Base-by-base conservation (phyloP, 2,888 invertebrate genomes). In the Eupsilia transversa region DNA sequence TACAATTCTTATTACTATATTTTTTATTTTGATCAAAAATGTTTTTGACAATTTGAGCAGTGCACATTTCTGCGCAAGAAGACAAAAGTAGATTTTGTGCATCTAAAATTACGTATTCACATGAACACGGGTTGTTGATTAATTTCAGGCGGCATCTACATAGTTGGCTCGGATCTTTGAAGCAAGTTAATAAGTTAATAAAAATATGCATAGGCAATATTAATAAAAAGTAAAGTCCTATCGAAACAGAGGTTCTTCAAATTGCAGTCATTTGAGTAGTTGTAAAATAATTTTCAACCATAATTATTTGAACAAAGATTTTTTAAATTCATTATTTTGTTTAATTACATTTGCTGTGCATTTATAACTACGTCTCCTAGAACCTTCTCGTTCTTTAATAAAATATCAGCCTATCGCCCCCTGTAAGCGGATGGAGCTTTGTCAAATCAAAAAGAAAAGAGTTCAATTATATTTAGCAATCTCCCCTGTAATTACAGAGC, bases 391-490 rank as follows among this genome's bases (percentile, higher is more conserved):
- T 38, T 27, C 46, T 52, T 79, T n/a, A 72, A 82, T 74, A 82
- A 84, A 82, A 61, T 63, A 79, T 68, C 68, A 74, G 60, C 85
- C 76, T 86, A 84, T n/a, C 85, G 79, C 78, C 76, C 86, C 79
- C 85, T 73, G 85, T 9, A 65, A 52, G 49, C 91, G 92, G 91
- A 92, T 89, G 92, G 91, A 91, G 91, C 88, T 84, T 83, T 88
- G 90, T 88, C 89, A 90, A 90, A 91, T 91, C 89, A 90, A 94
- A 93, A 93, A 92, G 90, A 92, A 93, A 94, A 93, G 93, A 91
- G 89, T 94, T 93, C 89, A 94, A 96, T 96, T 96, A 96, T 95
- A 95, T 96, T 96, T 95, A 96, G 96, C 95, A 93, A 94, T 93
- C 94, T 88, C 96, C 96, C 96, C 96, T 94, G 96, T 95, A 96